Evolutionary conservation across 2,888 invertebrate genomes (phyloP).

Genomic region (Drepana falcataria): DNA sequence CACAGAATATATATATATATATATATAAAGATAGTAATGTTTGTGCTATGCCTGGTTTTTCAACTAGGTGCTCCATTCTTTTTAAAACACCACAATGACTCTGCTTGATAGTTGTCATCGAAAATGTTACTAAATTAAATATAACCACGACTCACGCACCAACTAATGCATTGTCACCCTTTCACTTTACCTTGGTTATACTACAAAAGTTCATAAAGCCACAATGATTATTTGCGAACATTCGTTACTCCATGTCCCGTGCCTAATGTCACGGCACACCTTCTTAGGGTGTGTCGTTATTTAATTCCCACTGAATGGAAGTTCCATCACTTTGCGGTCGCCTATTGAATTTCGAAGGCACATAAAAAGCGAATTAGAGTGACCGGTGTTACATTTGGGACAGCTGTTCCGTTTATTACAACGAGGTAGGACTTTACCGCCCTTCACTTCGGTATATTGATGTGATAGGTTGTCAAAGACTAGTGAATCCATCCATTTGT

Average conservation of each 20-base stretch:
- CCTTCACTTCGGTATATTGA: not conserved
- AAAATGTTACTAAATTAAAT: too few species aligned
- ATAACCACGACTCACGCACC: not conserved
- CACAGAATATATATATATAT: too few species aligned
- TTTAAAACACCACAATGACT: too few species aligned
- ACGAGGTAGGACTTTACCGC: not conserved
- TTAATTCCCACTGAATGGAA: constrained; percentile 35
- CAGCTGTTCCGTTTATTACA: not conserved
- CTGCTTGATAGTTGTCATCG: too few species aligned
- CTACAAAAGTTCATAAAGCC: not conserved
- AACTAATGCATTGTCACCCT: not conserved
- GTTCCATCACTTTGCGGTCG: constrained; percentile 31
- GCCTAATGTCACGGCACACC: constrained; percentile 26
- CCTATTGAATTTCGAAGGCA: constrained; percentile 39
- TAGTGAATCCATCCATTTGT: too few species aligned
- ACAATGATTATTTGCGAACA: constrained; percentile 5
- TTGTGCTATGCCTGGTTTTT: too few species aligned
- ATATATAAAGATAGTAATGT: too few species aligned
- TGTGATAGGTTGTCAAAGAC: not conserved
- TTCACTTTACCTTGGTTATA: not conserved
- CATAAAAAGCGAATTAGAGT: constrained; percentile 34
- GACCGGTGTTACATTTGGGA: constrained; percentile 17
- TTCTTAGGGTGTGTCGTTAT: constrained; percentile 32
- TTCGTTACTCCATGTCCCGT: not conserved
- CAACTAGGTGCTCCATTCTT: too few species aligned